phyloP scores from a whole-genome alignment of 2,113 vertebrate species.

The Platichthys flesus region DNA sequence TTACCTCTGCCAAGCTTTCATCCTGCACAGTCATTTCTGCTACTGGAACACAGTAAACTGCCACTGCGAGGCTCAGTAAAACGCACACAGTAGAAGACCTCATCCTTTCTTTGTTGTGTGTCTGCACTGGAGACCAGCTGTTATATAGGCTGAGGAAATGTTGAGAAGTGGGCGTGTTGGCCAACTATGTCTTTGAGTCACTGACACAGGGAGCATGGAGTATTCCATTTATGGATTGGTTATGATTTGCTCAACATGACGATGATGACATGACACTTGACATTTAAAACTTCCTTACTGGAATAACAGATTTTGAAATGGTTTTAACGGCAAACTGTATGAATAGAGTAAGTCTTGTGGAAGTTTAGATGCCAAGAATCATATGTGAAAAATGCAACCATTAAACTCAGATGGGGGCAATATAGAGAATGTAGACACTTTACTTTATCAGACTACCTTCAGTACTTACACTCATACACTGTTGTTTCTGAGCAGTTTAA shows the following conservation, averaged over 20 bases:
- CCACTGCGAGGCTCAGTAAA: constrained; percentile 46
- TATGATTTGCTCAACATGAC: not conserved
- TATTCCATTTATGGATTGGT: constrained; percentile 10
- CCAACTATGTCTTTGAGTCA: constrained; percentile 40
- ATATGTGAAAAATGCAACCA: too few relatives aligned
- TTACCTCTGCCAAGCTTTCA: constrained; percentile 68
- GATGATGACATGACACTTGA: not conserved
- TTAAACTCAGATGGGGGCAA: too few relatives aligned
- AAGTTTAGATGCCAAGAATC: not conserved
- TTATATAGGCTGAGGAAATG: constrained; percentile 59
- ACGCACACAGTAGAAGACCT: constrained; percentile 35
- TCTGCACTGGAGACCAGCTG: not conserved
- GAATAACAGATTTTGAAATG: too few relatives aligned
- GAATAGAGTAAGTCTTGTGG: not conserved
- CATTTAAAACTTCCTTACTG: too few relatives aligned
- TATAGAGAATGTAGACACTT: too few relatives aligned
- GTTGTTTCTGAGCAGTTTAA: too few relatives aligned
- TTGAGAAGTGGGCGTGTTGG: constrained; percentile 24
- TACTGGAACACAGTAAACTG: constrained; percentile 40
- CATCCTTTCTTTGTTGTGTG: not conserved
- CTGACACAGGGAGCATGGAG: not conserved
- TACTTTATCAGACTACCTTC: too few relatives aligned
- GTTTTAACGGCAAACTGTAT: too few relatives aligned
- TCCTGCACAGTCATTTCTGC: constrained; percentile 28
- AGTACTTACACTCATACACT: too few relatives aligned